phyloP scores from a whole-genome alignment of 2,797 vertebrate species.

The Molothrus aeneus region DNA sequence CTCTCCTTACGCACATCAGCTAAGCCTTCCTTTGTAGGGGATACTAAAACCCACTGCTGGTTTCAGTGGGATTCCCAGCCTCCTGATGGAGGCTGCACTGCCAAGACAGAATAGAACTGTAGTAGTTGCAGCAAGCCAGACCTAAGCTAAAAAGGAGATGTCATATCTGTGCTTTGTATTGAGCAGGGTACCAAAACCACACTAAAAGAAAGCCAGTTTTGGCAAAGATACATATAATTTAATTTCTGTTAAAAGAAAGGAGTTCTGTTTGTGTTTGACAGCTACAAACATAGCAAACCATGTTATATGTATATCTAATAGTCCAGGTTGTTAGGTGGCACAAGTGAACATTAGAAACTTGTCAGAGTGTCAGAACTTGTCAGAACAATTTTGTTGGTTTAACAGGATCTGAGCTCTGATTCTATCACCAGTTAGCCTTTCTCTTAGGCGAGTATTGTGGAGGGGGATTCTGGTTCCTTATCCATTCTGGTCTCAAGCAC shows the following conservation, averaged over 20 bases:
- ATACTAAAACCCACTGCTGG: background rate
- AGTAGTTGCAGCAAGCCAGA: background rate
- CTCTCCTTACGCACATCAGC: background rate
- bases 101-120: background rate
- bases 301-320: background rate
- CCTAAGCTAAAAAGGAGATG: background rate
- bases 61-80: background rate
- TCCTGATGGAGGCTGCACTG: background rate
- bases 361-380: background rate
- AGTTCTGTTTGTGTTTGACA: background rate
- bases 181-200: background rate
- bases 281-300: background rate
- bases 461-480: background rate
- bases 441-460: background rate
- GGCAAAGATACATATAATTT: background rate
- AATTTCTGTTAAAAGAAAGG: background rate
- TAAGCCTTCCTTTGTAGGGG: background rate
- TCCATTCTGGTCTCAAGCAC: background rate
- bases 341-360: accelerated
- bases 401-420: background rate
- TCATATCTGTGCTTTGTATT: background rate
- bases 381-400: background rate
- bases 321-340: background rate
- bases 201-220: background rate
- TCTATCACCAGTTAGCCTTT: background rate